These are phyloP conservation scores for Cercocebus atys DNA, from an alignment of 2,113 vertebrate genomes.

Conservation along the genomic window DNA sequence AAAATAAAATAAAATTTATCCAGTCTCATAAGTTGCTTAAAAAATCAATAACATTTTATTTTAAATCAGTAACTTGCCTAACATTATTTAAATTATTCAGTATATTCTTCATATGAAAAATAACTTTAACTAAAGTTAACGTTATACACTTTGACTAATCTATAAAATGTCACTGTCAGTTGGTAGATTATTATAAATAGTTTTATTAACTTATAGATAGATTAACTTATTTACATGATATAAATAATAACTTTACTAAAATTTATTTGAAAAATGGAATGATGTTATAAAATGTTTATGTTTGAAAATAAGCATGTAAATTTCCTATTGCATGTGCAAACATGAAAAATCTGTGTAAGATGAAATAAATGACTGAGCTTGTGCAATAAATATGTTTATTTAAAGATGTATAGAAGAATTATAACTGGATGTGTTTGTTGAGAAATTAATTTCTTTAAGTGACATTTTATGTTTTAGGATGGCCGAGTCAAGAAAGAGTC, in stretches of 20 bases:
- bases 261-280: conserved; percentile 20
- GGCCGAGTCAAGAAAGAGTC: not conserved
- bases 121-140: not conserved
- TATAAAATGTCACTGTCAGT: not conserved
- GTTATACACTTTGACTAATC: not conserved
- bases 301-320: conserved; percentile 57
- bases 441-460: conserved; percentile 13
- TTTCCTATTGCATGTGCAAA: not conserved
- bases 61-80: not conserved
- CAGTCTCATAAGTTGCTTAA: not conserved
- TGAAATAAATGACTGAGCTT: not conserved
- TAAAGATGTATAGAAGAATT: not conserved
- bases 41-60: not conserved
- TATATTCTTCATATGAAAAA: not conserved
- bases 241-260: conserved; percentile 5
- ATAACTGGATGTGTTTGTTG: not conserved
- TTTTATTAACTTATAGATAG: not conserved
- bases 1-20: not conserved
- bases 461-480: conserved; percentile 43
- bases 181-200: not conserved
- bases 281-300: not conserved
- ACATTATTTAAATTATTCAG: not conserved
- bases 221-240: not conserved
- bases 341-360: not conserved
- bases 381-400: not conserved